Evolutionary conservation across 37 sponge, comb jelly and placozoan genomes (phyloP), one percentile per base, ranked within the genome.

Genomic region (Oopsacas minuta): DNA sequence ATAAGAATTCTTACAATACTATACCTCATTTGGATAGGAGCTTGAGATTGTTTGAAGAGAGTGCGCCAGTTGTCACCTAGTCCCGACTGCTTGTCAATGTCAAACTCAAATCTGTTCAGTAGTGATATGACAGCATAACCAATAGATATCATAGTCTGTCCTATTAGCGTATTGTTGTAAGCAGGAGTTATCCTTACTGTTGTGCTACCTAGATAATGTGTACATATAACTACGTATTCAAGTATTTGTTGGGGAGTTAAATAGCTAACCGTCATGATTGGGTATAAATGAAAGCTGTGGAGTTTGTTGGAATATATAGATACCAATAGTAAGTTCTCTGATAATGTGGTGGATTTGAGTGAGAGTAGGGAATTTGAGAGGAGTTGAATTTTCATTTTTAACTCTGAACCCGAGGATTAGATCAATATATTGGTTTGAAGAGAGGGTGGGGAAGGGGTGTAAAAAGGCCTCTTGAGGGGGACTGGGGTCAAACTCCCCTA

Each of bases 241-340:
- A 46, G 51, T 46, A 46, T 46, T 46, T 10, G 1, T 61, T 25
- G 22, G 20, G 5, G 30, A 61, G 20, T 3, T 61, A 32, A 22
- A 32, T 61, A 61, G 28, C 75, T 25, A 20, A 61, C 37, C 46
- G 81, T 95, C 93, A 82, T 89, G 83, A 81, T 91, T 91, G 20
- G 88, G 38, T 35, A 88, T 90, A 35, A 95, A 88, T 1, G 34
- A 25, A 37, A 93, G 84, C 20, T 38, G 61, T 35, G 96, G 96
- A 0, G 87, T 36, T 81, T 92, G 90, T 38, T 95, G 89, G 87
- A 95, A 95, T 1, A 95, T 89, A 81, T 90, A 95, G 0, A 95
- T 86, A 0, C 96, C 96, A 22, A 53, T 88, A 38, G 88, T 86
- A n/a, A 95, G 85, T 49, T 95, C 96, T 20, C 90, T 53, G 10